These are phyloP conservation scores for Drosophila parvula DNA, from an alignment of 1,140 invertebrate genomes.

Conservation along the genomic window DNA sequence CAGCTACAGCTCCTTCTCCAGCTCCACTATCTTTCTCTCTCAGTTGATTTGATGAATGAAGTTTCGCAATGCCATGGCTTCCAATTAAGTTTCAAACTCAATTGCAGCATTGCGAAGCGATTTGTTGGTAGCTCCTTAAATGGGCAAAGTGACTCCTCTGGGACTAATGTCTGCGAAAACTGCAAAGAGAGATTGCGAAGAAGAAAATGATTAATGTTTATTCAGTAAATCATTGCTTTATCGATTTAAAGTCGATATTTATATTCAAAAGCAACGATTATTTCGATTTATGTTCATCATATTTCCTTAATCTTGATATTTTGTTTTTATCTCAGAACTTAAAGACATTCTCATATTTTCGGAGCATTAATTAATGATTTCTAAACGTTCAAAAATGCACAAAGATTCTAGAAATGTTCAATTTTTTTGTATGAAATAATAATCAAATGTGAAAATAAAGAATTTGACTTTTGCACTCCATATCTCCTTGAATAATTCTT, in stretches of 20 bases:
- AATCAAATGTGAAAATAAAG: background rate
- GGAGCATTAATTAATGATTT: too few species aligned
- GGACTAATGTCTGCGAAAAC: background rate
- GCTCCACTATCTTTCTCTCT: background rate
- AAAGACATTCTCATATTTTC: too few species aligned
- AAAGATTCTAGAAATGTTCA: too few species aligned
- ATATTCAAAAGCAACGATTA: too few species aligned
- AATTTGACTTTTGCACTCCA: background rate
- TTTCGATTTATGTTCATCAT: too few species aligned
- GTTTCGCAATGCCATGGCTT: constrained; percentile 22
- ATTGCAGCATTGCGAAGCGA: constrained; percentile 19
- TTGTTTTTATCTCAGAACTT: too few species aligned
- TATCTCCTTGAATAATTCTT: too few species aligned
- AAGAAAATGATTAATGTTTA: background rate
- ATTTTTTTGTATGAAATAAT: background rate
- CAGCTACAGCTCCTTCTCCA: background rate
- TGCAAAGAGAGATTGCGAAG: background rate
- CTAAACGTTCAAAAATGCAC: too few species aligned
- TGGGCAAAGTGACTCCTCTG: constrained; percentile 28
- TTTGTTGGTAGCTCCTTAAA: constrained; percentile 23
- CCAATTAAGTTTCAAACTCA: constrained; percentile 57
- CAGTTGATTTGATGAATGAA: background rate
- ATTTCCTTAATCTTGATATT: too few species aligned
- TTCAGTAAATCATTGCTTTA: too few species aligned
- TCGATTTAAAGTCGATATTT: too few species aligned